phyloP scores from a whole-genome alignment of 92 coral and sea anemone genomes.

The Zoanthus solanderi region DNA sequence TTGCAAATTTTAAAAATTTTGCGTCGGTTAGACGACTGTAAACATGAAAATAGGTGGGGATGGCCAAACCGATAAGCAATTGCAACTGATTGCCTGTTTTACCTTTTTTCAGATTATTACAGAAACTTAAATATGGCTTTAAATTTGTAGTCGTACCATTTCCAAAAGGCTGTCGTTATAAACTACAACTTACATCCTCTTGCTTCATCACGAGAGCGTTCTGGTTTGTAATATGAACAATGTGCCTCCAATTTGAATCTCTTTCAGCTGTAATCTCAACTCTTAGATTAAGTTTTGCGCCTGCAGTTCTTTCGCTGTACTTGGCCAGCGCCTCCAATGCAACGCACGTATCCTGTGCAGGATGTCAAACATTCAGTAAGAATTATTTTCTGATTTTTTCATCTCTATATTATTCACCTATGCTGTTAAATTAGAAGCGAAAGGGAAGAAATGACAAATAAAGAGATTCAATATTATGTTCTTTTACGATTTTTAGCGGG shows the following conservation, averaged over 20 bases:
- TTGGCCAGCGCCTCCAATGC: conserved; percentile 92
- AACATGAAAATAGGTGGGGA: too few species aligned
- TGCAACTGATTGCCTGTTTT: not conserved
- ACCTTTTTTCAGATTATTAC: not conserved
- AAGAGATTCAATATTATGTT: too few species aligned
- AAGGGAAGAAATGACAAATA: too few species aligned
- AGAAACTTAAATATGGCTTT: not conserved
- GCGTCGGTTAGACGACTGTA: too few species aligned
- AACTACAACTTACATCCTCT: conserved; percentile 75
- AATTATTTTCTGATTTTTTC: not conserved
- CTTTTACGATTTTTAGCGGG: too few species aligned
- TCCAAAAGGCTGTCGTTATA: not conserved
- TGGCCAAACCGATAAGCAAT: not conserved
- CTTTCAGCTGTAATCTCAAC: conserved; percentile 53
- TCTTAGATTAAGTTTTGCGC: conserved; percentile 74
- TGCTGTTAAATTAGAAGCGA: not conserved
- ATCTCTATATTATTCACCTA: not conserved
- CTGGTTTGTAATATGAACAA: conserved; percentile 68
- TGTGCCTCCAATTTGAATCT: conserved; percentile 61
- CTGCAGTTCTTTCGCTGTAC: conserved; percentile 86
- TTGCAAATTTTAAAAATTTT: too few species aligned
- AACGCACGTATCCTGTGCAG: conserved; percentile 85
- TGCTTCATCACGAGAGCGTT: conserved; percentile 85
- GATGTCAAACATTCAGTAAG: not conserved
- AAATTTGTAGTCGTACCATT: not conserved